Base-by-base conservation (phyloP, 2,888 invertebrate genomes). In the Cylindroiulus punctatus region DNA sequence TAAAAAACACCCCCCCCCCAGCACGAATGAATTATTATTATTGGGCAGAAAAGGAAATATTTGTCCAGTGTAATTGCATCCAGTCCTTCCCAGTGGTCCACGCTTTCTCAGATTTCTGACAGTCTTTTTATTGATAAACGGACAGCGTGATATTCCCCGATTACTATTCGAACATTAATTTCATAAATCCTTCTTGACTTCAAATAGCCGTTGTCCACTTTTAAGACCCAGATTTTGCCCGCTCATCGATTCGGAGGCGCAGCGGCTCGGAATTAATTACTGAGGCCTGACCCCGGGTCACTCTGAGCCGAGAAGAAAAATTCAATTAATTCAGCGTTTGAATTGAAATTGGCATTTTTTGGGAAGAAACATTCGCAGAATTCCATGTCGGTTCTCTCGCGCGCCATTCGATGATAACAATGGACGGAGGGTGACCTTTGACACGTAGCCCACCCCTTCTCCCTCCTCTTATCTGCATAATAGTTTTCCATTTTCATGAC, bases 301-400 rank as follows among this genome's bases (percentile, higher is more conserved):
- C 76, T 76, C 5, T 17, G 30, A 32, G 76, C 76, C 17, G 76
- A 76, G 76, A 76, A 76, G 76, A 76, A 76, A 76, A 76, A 76
- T 76, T 76, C 76, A 76, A 76, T 76, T 76, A 76, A 76, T 76
- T 76, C 76, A 76, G n/a, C 76, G 76, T 76, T 76, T 76, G 76
- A 30, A 76, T 76, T 76, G 76, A 76, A 76, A 76, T 76, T 32
- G 76, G 76, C 76, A 76, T 76, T 76, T 76, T 76, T 76, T 76
- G 76, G 65, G 36, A 36, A 76, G 76, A 76, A 76, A 76, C 76
- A 76, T 76, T 76, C 76, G 76, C 76, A 76, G 76, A 76, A 76
- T 76, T 76, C 76, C 76, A n/a, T n/a, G 76, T 76, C 30, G 26
- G 30, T 76, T 76, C 76, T 76, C 76, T 76, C 17, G 17, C 17